A percentile compares a stretch with the other conserved stretches of the same genome.
phyloP scores from a whole-genome alignment of 2,888 invertebrate genomes.

The Rambutsinella grinnellia region DNA sequence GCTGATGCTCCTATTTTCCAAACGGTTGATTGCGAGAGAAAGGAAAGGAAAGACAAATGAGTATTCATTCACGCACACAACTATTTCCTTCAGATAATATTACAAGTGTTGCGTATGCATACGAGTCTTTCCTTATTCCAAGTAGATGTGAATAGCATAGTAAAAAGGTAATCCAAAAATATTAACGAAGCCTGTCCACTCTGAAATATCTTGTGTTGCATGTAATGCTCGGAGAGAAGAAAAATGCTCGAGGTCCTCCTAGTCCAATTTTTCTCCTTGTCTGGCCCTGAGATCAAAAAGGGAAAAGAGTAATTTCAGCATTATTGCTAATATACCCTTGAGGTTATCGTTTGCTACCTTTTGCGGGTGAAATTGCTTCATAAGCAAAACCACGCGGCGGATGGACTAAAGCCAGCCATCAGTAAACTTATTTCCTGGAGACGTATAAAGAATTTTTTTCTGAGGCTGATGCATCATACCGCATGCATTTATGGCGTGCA shows the following conservation, averaged over 20 bases:
- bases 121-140: too few species aligned
- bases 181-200: neutral
- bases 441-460: neutral
- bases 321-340: constrained; percentile 53
- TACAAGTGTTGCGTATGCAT: too few species aligned
- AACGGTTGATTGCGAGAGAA: constrained; percentile 14
- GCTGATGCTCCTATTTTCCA: constrained; percentile 9
- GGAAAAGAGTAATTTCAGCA: constrained; percentile 52
- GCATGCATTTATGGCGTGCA: constrained; percentile 12
- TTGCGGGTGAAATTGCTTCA: constrained; percentile 38
- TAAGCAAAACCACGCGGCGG: constrained; percentile 22
- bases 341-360: constrained; percentile 45
- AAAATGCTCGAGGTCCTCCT: constrained; percentile 24
- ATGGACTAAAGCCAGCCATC: neutral
- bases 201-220: neutral
- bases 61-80: constrained; percentile 43
- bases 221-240: neutral
- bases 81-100: too few species aligned
- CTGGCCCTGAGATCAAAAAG: constrained; percentile 42
- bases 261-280: constrained; percentile 17
- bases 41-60: constrained; percentile 41
- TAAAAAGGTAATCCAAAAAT: neutral
- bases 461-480: neutral
- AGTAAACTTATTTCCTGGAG: constrained; percentile 9
- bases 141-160: neutral